Conservation (phyloP, 1,140 invertebrate genomes). For the Globodera ellingtonae region DNA sequence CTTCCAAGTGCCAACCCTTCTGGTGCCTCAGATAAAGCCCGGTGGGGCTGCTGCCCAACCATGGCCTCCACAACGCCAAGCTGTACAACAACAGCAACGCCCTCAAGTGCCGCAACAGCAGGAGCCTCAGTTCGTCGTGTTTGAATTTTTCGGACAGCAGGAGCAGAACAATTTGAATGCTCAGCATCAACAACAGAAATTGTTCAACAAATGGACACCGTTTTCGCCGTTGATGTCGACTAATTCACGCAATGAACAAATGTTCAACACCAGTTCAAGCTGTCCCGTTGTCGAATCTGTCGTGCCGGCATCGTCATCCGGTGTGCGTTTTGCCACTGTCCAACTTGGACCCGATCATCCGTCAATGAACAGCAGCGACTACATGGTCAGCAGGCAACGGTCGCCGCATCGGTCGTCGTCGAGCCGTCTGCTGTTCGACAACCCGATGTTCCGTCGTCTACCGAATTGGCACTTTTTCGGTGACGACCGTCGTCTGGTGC, state of each 20-base stretch:
- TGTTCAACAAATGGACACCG: not conserved
- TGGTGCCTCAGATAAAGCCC: not conserved
- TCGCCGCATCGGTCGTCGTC: not conserved
- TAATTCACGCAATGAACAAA: not conserved
- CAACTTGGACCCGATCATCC: not conserved
- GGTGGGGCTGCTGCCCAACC: not conserved
- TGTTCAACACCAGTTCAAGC: constrained; percentile 9
- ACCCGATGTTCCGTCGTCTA: constrained; percentile 23
- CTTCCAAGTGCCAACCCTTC: not conserved
- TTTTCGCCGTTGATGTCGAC: not conserved
- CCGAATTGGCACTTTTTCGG: constrained; percentile 33
- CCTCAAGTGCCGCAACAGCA: not conserved
- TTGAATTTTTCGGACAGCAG: constrained; percentile 25
- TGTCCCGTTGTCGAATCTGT: not conserved
- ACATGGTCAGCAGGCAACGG: not conserved
- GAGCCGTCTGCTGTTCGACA: constrained; percentile 23
- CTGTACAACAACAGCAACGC: constrained; percentile 1
- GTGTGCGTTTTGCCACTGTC: constrained; percentile 4
- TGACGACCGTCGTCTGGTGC: constrained; percentile 18
- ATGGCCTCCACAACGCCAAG: not conserved
- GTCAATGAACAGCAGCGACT: not conserved
- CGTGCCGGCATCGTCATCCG: not conserved
- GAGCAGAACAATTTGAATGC: not conserved
- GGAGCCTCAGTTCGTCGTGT: constrained; percentile 29
- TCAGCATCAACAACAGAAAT: not conserved